A percentile compares a stretch with the other conserved stretches of the same genome.
Evolutionary conservation across 2,113 vertebrate genomes (phyloP).

Genomic region (Perognathus longimembris): DNA sequence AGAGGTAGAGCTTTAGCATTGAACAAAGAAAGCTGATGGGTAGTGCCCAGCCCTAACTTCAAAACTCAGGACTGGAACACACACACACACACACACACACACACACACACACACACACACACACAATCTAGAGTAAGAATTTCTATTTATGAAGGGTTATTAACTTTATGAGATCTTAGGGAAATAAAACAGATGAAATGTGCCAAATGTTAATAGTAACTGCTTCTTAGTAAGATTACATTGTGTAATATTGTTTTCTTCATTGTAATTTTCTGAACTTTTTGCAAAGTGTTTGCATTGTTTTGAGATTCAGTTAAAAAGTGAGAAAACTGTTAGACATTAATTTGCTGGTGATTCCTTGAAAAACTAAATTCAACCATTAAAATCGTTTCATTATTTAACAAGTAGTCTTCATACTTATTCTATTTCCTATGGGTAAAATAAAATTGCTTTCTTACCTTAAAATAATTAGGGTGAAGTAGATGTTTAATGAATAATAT

Average conservation of each 20-base stretch:
- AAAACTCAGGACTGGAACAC: too few species aligned
- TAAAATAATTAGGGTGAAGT: constrained; percentile 72
- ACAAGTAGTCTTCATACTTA: constrained; percentile 25
- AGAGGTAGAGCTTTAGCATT: too few species aligned
- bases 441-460: constrained; percentile 71
- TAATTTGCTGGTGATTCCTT: constrained; percentile 22
- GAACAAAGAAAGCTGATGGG: too few species aligned
- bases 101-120: too few species aligned
- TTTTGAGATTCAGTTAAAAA: constrained; percentile 37
- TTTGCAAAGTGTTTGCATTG: neutral
- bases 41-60: too few species aligned
- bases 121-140: neutral
- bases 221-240: neutral
- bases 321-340: neutral
- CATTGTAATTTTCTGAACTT: neutral
- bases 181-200: neutral
- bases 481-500: constrained; percentile 75
- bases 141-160: neutral
- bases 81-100: too few species aligned
- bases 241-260: neutral
- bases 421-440: neutral
- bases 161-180: neutral
- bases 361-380: constrained; percentile 3
- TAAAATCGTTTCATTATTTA: constrained; percentile 31
- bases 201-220: neutral